A percentile compares a stretch with the other conserved stretches of the same genome.
Conservation (phyloP, 1,140 invertebrate species). For the Drosophila parabipectinata region DNA sequence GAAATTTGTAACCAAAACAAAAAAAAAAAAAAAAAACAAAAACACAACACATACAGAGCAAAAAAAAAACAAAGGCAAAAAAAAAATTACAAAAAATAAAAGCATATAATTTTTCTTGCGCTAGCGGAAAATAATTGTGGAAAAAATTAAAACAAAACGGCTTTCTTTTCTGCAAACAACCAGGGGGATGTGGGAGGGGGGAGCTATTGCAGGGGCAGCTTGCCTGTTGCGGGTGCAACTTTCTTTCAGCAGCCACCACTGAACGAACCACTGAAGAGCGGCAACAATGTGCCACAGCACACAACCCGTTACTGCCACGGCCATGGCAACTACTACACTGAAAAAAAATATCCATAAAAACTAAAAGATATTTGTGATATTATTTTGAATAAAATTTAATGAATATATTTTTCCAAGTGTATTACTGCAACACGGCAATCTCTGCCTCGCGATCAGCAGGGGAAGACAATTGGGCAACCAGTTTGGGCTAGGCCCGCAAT, state of each 20-base stretch:
- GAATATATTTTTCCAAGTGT: constrained; percentile 10
- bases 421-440: constrained; percentile 29
- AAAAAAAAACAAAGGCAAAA: constrained; percentile 52
- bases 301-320: constrained; percentile 46
- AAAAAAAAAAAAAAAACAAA: constrained; percentile 54
- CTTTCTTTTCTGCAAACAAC: constrained; percentile 66
- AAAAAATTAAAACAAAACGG: constrained; percentile 80
- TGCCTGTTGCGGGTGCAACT: constrained; percentile 68
- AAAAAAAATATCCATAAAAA: background rate
- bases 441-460: constrained; percentile 36
- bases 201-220: background rate
- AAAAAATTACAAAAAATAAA: constrained; percentile 78
- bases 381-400: no score
- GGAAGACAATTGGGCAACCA: constrained; percentile 52
- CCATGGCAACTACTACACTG: constrained; percentile 35
- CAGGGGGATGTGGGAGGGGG: background rate
- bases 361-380: no score
- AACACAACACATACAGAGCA: constrained; percentile 54
- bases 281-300: constrained; percentile 32
- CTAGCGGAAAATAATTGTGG: constrained; percentile 81
- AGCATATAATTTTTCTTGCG: constrained; percentile 79
- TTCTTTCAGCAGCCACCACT: constrained; percentile 62
- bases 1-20: constrained; percentile 82
- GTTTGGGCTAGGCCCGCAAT: constrained; percentile 46
- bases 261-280: constrained; percentile 48